Conservation (phyloP, 2,888 invertebrate species). For the Mellilla xanthometata region DNA sequence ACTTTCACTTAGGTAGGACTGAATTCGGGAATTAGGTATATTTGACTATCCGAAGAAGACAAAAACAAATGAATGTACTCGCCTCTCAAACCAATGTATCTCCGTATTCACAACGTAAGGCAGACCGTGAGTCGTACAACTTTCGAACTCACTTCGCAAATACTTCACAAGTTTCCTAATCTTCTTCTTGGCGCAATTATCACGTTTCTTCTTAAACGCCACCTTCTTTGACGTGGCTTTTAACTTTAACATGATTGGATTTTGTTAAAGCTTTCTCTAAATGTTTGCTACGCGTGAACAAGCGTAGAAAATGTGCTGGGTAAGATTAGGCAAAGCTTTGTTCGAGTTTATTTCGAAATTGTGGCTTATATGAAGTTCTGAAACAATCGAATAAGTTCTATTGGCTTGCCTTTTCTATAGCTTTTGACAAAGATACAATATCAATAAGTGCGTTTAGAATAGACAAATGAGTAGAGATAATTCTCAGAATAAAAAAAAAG, state of each 20-base stretch:
- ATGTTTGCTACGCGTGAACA: slow-evolving; percentile 5
- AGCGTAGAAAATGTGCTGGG: background rate
- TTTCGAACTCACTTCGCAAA: slow-evolving; percentile 57
- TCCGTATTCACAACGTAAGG: slow-evolving; percentile 56
- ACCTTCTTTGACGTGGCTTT: slow-evolving; percentile 42
- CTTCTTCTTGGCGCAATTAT: slow-evolving; percentile 50
- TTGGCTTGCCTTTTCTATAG: background rate
- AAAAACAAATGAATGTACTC: slow-evolving; percentile 8
- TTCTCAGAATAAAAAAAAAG: too few relatives aligned
- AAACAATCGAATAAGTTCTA: background rate
- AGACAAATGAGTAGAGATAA: background rate
- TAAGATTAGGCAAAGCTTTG: too few relatives aligned
- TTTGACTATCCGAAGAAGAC: too few relatives aligned
- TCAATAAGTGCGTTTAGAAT: background rate
- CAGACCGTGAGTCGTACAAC: slow-evolving; percentile 62
- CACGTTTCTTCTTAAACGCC: slow-evolving; percentile 52
- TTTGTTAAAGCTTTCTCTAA: slow-evolving; percentile 8
- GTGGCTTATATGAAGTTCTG: background rate
- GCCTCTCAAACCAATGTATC: slow-evolving; percentile 67
- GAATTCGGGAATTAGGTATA: too few relatives aligned
- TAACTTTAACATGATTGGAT: slow-evolving; percentile 41
- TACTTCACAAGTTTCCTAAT: slow-evolving; percentile 52
- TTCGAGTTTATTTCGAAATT: too few relatives aligned
- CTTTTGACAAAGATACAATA: background rate
- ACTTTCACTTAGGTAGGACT: too few relatives aligned